Base-by-base conservation (phyloP, 1,140 invertebrate species). In the Chrysoperla carnea region DNA sequence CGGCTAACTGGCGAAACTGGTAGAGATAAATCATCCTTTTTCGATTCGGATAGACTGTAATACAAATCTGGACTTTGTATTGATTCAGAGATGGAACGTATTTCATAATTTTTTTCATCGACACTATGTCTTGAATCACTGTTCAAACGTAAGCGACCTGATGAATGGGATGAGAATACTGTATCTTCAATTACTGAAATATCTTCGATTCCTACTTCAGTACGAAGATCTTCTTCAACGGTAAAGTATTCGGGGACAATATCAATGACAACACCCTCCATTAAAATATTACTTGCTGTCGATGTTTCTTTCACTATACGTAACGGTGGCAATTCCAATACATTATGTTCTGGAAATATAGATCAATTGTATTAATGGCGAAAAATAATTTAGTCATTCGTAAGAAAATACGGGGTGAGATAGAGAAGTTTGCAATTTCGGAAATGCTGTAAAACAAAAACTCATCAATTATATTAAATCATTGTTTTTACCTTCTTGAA, bases 191-290 rank as follows among this genome's bases (percentile, higher is more conserved):
- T 9, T 11, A 33, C 31, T 8, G 80, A 84, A 39, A 87, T 76
- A 54, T 88, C 84, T 57, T 89, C 85, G 35, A 89, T 63, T 48
- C 85, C 84, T 1, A 81, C 83, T 63, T 88, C 84, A 1, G 84
- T 89, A 42, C 81, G 69, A 43, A 81, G 63, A 59, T 86, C 84
- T 54, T 84, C 82, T 59, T 84, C 82, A 1, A 72, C 66, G 0
- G 69, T 63, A 51, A 84, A 86, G 49, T 84, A 84, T 50, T 86
- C 82, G 7, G 81, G 81, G 0, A 81, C 77, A n/a, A 92, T 83
- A 50, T 92, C 87, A 40, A 91, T 89, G 4, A 92, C 79, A 12
- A 90, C 81, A 2, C 86, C 86, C 67, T 91, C 86, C 83, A 90
- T 87, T 0, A 87, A 55, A 5, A 90, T 62, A 58, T 87, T 85